Conservation (phyloP, 1,140 invertebrate species). For the Cardiocondyla obscurior region DNA sequence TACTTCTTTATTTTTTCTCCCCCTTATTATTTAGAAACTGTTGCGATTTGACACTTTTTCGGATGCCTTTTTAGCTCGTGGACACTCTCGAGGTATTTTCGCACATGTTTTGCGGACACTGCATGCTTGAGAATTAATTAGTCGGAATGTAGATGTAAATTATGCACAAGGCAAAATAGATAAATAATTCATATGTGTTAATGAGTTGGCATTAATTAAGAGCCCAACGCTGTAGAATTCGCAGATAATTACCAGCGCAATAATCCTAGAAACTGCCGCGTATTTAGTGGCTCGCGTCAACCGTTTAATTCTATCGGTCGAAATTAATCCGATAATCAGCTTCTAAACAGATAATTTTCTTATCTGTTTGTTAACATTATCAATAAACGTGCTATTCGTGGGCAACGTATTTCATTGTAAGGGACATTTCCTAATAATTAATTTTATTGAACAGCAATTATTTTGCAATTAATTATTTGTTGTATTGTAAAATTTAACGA, state of each 20-base stretch:
- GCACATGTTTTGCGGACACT: constrained; percentile 11
- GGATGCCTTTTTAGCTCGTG: neutral
- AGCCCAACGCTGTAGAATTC: constrained; percentile 13
- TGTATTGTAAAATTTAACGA: too few species aligned
- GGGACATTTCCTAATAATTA: neutral
- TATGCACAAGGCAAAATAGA: constrained; percentile 39
- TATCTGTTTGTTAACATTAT: neutral
- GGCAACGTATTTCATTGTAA: neutral
- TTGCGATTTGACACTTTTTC: neutral
- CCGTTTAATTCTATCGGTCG: neutral
- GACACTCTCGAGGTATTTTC: neutral
- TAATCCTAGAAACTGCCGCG: constrained; percentile 38
- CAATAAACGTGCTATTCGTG: neutral
- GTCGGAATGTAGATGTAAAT: constrained; percentile 27
- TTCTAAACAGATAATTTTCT: neutral
- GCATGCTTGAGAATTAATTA: constrained; percentile 34
- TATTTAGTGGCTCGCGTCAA: constrained; percentile 23
- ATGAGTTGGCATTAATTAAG: constrained; percentile 45
- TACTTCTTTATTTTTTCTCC: neutral
- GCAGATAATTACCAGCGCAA: constrained; percentile 18
- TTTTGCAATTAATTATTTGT: neutral
- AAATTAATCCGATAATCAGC: constrained; percentile 12
- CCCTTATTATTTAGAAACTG: neutral
- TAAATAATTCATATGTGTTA: constrained; percentile 52
- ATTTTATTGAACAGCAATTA: neutral